Percentiles rank a stretch among this genome's conserved stretches.
Evolutionary conservation across 2,797 vertebrate species (phyloP).

Genomic region (Diceros bicornis): DNA sequence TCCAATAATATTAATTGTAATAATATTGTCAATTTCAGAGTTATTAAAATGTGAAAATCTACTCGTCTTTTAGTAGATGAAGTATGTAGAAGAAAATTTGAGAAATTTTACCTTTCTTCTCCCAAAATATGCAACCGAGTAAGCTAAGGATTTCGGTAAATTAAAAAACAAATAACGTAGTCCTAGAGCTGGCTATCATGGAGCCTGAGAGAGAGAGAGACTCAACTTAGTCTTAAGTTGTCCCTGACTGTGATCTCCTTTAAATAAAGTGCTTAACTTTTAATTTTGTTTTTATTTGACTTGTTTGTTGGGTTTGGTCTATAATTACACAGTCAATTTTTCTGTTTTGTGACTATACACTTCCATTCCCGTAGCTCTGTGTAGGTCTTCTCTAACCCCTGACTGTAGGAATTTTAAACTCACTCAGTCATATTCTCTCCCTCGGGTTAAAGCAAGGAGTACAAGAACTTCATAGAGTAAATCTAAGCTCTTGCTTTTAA

Average conservation of each 20-base stretch:
- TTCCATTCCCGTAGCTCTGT: neutral
- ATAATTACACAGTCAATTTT: neutral
- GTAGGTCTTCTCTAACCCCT: neutral
- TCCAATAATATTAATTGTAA: neutral
- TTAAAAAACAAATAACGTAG: neutral
- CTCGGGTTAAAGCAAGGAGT: neutral
- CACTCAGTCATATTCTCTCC: neutral
- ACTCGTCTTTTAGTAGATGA: neutral
- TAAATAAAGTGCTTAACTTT: neutral
- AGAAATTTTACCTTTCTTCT: neutral
- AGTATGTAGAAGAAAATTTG: neutral
- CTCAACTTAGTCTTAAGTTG: neutral
- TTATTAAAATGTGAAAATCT: neutral
- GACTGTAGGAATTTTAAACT: neutral
- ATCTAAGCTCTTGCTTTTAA: neutral
- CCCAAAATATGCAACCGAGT: neutral
- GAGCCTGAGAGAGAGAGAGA: neutral
- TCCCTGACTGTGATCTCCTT: neutral
- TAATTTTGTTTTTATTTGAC: neutral
- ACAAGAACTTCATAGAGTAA: fast-evolving
- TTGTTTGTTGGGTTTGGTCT: neutral
- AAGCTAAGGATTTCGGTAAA: neutral
- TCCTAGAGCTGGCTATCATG: fast-evolving
- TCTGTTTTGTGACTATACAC: neutral
- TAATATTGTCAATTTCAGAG: neutral